Percentiles rank a stretch among this genome's conserved stretches.
These are phyloP conservation scores for Caerostris extrusa DNA, from an alignment of 1,140 invertebrate genomes.

Conservation along the genomic window DNA sequence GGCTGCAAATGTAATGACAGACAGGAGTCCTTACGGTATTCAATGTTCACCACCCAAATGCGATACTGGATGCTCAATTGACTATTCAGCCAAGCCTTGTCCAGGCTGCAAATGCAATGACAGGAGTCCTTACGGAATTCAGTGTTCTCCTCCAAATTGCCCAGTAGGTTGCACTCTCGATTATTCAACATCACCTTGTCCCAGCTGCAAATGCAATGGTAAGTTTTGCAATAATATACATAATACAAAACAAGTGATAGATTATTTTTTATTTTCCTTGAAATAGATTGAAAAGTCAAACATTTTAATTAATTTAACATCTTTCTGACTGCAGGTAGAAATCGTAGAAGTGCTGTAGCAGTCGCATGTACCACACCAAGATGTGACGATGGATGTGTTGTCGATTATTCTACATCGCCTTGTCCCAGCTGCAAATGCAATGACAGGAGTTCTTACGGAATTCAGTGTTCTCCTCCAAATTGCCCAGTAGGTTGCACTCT, in stretches of 20 bases:
- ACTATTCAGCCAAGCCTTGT: too few species aligned
- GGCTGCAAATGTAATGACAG: not conserved
- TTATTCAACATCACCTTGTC: not conserved
- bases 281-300: too few species aligned
- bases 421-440: not conserved
- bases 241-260: too few species aligned
- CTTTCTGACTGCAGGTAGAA: not conserved
- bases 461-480: conserved; percentile 18
- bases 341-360: not conserved
- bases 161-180: not conserved
- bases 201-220: conserved; percentile 12
- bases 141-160: conserved; percentile 33
- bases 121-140: not conserved
- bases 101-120: not conserved
- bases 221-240: too few species aligned
- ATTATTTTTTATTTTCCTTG: too few species aligned
- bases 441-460: not conserved
- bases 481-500: conserved; percentile 2
- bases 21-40: not conserved
- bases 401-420: not conserved
- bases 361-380: not conserved
- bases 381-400: not conserved
- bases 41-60: not conserved
- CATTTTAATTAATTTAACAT: too few species aligned
- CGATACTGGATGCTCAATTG: too few species aligned